Percentiles rank a stretch among this genome's conserved stretches.
These are phyloP conservation scores for Tethya wilhelma DNA, from an alignment of 37 sponge, comb jelly and placozoan genomes.

Conservation along the genomic window DNA sequence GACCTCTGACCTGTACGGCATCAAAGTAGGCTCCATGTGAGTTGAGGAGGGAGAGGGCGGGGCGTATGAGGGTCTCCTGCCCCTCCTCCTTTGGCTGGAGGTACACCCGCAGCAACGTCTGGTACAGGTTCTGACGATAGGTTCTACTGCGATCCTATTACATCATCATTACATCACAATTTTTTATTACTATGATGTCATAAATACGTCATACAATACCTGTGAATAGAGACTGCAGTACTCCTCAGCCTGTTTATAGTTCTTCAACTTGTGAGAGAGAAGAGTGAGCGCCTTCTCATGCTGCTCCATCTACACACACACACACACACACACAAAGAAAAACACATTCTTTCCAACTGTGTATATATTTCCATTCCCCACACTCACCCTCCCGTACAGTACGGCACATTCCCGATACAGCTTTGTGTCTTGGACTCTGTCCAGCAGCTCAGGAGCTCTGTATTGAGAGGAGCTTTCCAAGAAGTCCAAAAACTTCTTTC, in stretches of 20 bases:
- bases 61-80: slow-evolving; percentile 36
- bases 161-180: background rate
- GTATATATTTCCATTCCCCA: too few species aligned
- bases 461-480: slow-evolving; percentile 65
- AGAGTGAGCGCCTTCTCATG: slow-evolving; percentile 80
- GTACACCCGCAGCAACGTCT: slow-evolving; percentile 65
- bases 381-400: slow-evolving; percentile 76
- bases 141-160: slow-evolving; percentile 49
- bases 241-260: slow-evolving; percentile 56
- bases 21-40: slow-evolving; percentile 75
- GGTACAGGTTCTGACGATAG: slow-evolving; percentile 68
- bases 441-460: slow-evolving; percentile 58
- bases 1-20: slow-evolving; percentile 61
- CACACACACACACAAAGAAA: too few species aligned
- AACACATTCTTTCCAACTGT: too few species aligned
- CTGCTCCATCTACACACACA: slow-evolving; percentile 65
- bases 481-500: slow-evolving; percentile 57
- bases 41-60: slow-evolving; percentile 81
- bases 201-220: slow-evolving; percentile 5
- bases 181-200: background rate
- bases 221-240: slow-evolving; percentile 65
- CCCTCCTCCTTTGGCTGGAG: slow-evolving; percentile 64
- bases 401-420: slow-evolving; percentile 72
- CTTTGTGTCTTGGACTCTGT: slow-evolving; percentile 66
- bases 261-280: slow-evolving; percentile 61